Evolutionary conservation across 2,797 vertebrate genomes (phyloP), one percentile per base, ranked within the genome.

Genomic region (Silurus aristotelis): DNA sequence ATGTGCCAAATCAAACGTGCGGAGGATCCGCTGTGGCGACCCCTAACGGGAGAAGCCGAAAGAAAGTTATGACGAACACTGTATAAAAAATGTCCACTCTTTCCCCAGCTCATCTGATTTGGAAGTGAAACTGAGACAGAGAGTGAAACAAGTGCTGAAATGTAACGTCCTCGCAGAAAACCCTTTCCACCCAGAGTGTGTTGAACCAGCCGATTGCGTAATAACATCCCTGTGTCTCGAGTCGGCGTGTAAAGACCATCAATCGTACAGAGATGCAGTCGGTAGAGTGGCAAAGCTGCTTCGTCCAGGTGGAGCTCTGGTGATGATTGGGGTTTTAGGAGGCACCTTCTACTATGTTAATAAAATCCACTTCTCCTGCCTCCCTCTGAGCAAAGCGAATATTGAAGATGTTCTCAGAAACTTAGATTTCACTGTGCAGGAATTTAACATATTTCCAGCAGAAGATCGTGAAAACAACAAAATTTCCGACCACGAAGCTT

Each of bases 141-240:
- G 68, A 0, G 56, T 94, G 58, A 92, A 85, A 82, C 88, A 76
- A 52, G 85, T 94, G 12, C 85, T 95, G 52, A 92, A 91, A 75
- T 94, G 92, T 25, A 92, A 95, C 0, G 90, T 94, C 68, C 91
- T 89, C 0, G 89, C 91, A 85, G 91, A 90, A 38, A 92, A 87
- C 83, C 92, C 91, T 0, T 88, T 94, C 76, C 87, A 90, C 0
- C 75, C 88, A 0, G 2, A 90, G 8, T 55, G 52, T 6, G 12
- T 92, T 60, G 89, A 88, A 25, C 87, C 1, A 0, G 94, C 91
- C 0, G 91, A 94, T 81, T 93, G 93, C 52, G 60, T 92, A 61
- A 87, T 94, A n/a, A 92, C 91, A 43, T 88, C 88, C 0, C 85
- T 93, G 56, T 95, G 93, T 82, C 88, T 94, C 63, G 92, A 92